phyloP scores from a whole-genome alignment of 2,113 vertebrate species.

The Delphinapterus leucas region DNA sequence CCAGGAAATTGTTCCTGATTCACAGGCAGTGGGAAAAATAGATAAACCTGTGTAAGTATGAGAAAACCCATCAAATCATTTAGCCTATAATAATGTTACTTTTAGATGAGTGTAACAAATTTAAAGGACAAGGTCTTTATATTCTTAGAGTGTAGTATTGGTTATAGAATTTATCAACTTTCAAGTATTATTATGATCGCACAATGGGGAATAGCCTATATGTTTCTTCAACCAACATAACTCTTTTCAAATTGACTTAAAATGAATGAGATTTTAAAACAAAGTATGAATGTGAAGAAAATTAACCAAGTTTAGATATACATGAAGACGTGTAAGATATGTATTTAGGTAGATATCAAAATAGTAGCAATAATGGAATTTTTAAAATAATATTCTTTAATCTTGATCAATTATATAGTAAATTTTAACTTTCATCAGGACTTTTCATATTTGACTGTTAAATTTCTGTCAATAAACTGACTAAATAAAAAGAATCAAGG shows the following conservation, averaged over 20 bases:
- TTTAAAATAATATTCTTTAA: background rate
- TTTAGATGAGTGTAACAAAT: background rate
- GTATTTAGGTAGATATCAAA: background rate
- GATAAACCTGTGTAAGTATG: slow-evolving; percentile 84
- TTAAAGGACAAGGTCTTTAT: background rate
- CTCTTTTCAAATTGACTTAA: slow-evolving; percentile 3
- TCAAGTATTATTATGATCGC: background rate
- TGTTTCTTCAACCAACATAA: background rate
- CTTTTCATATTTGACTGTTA: background rate
- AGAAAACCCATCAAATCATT: background rate
- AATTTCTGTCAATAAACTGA: slow-evolving; percentile 16
- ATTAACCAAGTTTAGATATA: slow-evolving; percentile 20
- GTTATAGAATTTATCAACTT: background rate
- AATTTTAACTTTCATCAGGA: slow-evolving; percentile 16
- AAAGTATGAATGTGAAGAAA: background rate
- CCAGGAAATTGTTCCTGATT: slow-evolving; percentile 84
- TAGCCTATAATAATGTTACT: background rate
- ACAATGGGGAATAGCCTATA: background rate
- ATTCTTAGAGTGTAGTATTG: background rate
- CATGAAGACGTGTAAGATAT: background rate
- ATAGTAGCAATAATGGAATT: background rate
- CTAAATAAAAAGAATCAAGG: background rate
- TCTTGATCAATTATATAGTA: background rate
- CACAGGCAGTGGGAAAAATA: slow-evolving; percentile 79
- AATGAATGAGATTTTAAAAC: background rate